A percentile compares a stretch with the other conserved stretches of the same genome.
phyloP scores from a whole-genome alignment of 2,113 vertebrate genomes.

The Corythoichthys intestinalis region DNA sequence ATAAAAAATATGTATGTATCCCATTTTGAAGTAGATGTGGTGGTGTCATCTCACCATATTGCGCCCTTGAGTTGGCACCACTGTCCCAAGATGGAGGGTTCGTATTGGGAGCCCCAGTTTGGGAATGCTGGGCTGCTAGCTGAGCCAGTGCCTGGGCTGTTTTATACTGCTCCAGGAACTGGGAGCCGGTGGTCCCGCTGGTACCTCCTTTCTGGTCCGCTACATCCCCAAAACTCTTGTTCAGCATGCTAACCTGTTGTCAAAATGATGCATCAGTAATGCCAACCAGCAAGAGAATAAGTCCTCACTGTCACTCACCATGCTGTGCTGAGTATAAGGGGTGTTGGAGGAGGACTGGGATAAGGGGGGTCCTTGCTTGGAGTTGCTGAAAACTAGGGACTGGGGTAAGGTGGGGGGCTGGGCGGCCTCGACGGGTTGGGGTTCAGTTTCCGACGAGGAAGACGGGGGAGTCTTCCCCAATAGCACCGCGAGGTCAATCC shows the following conservation, averaged over 20 bases:
- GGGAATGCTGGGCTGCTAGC: constrained; percentile 89
- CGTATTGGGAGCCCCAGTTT: constrained; percentile 73
- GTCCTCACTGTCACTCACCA: constrained; percentile 73
- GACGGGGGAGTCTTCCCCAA: constrained; percentile 92
- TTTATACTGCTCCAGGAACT: constrained; percentile 98
- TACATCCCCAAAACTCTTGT: constrained; percentile 90
- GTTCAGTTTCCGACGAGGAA: constrained; percentile 87
- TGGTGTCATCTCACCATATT: constrained; percentile 80
- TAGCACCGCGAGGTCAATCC: constrained; percentile 94
- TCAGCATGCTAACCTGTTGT: constrained; percentile 90
- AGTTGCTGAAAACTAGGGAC: constrained; percentile 96
- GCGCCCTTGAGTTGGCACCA: constrained; percentile 80
- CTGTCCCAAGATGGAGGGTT: constrained; percentile 88
- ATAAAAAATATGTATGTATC: no score
- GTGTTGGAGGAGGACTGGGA: constrained; percentile 78
- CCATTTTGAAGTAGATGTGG: background rate
- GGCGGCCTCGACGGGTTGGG: constrained; percentile 76
- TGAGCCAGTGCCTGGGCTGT: constrained; percentile 94
- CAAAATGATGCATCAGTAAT: background rate
- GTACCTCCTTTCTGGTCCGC: constrained; percentile 81
- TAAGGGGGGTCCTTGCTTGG: constrained; percentile 84
- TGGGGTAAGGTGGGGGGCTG: constrained; percentile 86
- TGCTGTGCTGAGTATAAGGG: constrained; percentile 87
- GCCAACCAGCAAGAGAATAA: background rate
- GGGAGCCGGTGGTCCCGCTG: constrained; percentile 85